Percentiles rank a stretch among this genome's conserved stretches.
These are phyloP conservation scores for Colaptes auratus DNA, from an alignment of 2,113 vertebrate genomes.

Conservation along the genomic window DNA sequence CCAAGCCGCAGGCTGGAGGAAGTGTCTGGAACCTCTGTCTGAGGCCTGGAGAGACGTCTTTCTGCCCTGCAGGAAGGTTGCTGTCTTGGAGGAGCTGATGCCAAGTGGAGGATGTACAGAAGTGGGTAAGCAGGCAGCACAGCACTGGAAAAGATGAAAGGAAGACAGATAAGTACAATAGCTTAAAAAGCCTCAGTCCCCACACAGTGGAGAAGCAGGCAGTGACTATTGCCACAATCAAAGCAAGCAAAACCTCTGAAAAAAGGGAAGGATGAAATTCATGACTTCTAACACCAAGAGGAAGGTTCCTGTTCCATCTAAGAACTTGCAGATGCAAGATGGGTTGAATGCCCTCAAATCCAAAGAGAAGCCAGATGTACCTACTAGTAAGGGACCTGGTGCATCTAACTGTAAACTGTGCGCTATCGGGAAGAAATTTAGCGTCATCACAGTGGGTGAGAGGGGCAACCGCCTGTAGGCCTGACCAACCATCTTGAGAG, in stretches of 20 bases:
- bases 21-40: neutral
- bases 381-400: neutral
- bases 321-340: neutral
- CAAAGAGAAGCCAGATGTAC: neutral
- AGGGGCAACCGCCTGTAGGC: neutral
- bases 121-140: neutral
- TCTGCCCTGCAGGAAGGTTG: neutral
- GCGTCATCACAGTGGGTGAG: neutral
- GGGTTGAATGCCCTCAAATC: neutral
- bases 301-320: neutral
- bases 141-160: neutral
- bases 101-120: accelerated
- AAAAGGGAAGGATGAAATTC: neutral
- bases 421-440: neutral
- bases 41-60: neutral
- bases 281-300: neutral
- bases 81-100: neutral
- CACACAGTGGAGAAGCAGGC: neutral
- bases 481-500: neutral
- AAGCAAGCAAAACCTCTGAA: neutral
- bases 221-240: accelerated
- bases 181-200: neutral
- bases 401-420: neutral
- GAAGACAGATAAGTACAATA: neutral
- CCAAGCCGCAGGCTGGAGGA: neutral